These are phyloP conservation scores for Acleris holmiana DNA, from an alignment of 2,888 invertebrate genomes.

Conservation along the genomic window DNA sequence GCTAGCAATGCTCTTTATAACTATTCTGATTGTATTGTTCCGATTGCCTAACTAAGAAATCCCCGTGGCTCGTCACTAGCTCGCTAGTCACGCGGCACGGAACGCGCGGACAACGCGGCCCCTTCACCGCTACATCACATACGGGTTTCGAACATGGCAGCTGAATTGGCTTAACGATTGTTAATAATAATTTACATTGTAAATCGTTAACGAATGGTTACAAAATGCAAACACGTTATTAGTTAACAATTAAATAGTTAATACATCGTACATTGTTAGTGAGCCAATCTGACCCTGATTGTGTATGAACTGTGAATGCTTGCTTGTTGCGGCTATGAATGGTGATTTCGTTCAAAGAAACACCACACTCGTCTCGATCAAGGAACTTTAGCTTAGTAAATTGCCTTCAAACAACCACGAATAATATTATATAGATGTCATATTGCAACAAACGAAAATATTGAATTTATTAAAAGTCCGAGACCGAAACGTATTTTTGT, in stretches of 20 bases:
- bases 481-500: constrained; percentile 20
- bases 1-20: too few relatives aligned
- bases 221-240: constrained; percentile 34
- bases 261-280: constrained; percentile 34
- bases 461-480: constrained; percentile 24
- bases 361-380: constrained; percentile 25
- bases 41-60: too few relatives aligned
- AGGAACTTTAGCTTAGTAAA: constrained; percentile 25
- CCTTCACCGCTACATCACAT: constrained; percentile 24
- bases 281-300: constrained; percentile 38
- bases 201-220: constrained; percentile 29
- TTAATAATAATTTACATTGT: constrained; percentile 32
- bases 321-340: constrained; percentile 4
- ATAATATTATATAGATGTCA: constrained; percentile 12
- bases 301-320: constrained; percentile 17
- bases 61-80: too few relatives aligned
- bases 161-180: constrained; percentile 36
- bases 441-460: constrained; percentile 16
- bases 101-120: constrained; percentile 23
- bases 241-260: constrained; percentile 32
- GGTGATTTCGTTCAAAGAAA: constrained; percentile 22
- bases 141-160: constrained; percentile 30
- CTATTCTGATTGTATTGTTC: too few relatives aligned
- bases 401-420: constrained; percentile 4
- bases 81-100: neutral